Conservation (phyloP, 2,113 vertebrate genomes). For the Ardeotis arabs region DNA sequence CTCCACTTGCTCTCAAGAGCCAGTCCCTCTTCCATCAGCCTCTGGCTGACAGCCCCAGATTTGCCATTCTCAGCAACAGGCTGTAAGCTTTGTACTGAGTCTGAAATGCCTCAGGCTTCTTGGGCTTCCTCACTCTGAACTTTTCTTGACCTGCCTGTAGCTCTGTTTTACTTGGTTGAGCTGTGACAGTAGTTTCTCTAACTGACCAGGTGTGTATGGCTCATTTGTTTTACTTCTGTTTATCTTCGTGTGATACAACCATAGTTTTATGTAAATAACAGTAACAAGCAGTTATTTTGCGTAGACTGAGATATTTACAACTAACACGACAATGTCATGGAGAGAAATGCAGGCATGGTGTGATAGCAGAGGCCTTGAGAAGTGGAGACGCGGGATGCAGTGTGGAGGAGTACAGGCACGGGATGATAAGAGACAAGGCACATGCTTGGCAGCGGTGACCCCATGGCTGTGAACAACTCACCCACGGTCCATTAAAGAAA, state of each 20-base stretch:
- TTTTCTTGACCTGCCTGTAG: background rate
- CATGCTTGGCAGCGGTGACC: background rate
- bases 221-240: background rate
- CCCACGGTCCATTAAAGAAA: background rate
- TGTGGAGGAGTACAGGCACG: background rate
- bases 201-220: background rate
- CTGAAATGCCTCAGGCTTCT: background rate
- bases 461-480: background rate
- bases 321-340: background rate
- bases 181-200: conserved; percentile 3
- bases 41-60: background rate
- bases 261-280: background rate
- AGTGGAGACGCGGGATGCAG: background rate
- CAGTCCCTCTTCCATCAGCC: background rate
- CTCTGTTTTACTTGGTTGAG: background rate
- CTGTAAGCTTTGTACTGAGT: background rate
- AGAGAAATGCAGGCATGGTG: background rate
- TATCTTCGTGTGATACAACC: background rate
- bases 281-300: background rate
- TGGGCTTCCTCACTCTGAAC: background rate
- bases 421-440: background rate
- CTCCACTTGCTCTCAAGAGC: background rate
- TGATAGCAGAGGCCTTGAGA: conserved; percentile 1
- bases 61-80: background rate
- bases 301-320: conserved; percentile 1